Base-by-base conservation (phyloP, 1,140 invertebrate species). In the Drosophila lacertosa region DNA sequence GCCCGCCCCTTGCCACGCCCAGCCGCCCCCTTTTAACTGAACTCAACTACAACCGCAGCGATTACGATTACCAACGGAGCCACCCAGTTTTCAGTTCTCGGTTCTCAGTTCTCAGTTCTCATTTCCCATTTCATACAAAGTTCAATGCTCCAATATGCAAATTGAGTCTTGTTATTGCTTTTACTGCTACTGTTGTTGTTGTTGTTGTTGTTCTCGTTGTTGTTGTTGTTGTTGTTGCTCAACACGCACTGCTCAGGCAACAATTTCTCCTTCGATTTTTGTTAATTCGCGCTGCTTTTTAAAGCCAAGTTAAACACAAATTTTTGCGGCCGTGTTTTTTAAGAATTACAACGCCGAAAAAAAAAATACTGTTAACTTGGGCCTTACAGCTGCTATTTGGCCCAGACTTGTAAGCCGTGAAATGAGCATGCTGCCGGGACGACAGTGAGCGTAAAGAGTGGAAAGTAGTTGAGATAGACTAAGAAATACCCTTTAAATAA, bases 81-180 rank as follows among this genome's bases (percentile, higher is more conserved):
- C 60, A 65, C 53, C 68, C 62, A 47, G 68, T 66, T 66, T 15
- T 44, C 55, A 48, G 58, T 29, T 53, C 47, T 35, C 29, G 39
- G 50, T 50, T 20, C 26, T 15, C 24, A 45, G 42, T 45, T 24
- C 44, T n/a, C 72, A 45, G 42, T 45, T 24, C 44, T n/a, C 72
- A 60, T 24, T 47, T 53, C 10, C 50, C 22, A 51, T n/a, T n/a
- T n/a, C n/a, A n/a, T n/a, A 6, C 26, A 2, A 29, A 60, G 81
- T 86, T 86, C 82, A 86, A 88, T 88, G 81, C 81, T 86, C 74
- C 82, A 81, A 88, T 86, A 86, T 86, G 81, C 81, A 86, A 86
- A 86, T 86, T 67, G 73, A 62, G 63, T 77, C 54, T 77, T 73
- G 62, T 65, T 72, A 32, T 55, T 70, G 64, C 55, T 51, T 37